Percentiles rank a stretch among this genome's conserved stretches.
phyloP scores from a whole-genome alignment of 2,888 invertebrate genomes.

The Leucozona laternaria region DNA sequence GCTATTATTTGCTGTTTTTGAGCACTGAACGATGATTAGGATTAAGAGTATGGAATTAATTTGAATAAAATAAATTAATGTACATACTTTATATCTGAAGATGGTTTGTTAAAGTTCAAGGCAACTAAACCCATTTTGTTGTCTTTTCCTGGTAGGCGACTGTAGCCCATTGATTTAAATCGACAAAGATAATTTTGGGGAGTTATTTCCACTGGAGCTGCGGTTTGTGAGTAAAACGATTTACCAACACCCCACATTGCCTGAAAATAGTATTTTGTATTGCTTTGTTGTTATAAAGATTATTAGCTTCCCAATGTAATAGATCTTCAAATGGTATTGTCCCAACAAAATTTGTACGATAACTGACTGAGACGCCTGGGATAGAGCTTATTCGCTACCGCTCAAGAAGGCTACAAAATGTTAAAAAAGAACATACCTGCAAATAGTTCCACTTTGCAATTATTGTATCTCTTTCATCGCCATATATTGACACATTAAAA shows the following conservation, averaged over 20 bases:
- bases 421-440: conserved; percentile 84
- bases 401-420: background rate
- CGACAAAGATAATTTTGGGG: conserved; percentile 96
- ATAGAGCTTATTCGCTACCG: no score
- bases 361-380: no score
- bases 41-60: background rate
- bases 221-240: conserved; percentile 91
- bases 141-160: conserved; percentile 92
- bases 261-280: conserved; percentile 87
- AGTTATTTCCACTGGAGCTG: conserved; percentile 91
- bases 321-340: no score
- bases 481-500: conserved; percentile 92
- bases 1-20: conserved; percentile 89
- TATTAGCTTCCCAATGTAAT: no score
- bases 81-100: conserved; percentile 90
- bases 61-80: background rate
- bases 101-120: conserved; percentile 92
- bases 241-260: conserved; percentile 86
- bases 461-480: conserved; percentile 97
- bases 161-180: conserved; percentile 98
- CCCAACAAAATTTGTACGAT: no score
- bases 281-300: no score
- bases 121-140: conserved; percentile 96
- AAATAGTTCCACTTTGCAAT: conserved; percentile 97
- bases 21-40: conserved; percentile 82